Conservation (phyloP, 2,113 vertebrate species). For the Oryzias curvinotus region DNA sequence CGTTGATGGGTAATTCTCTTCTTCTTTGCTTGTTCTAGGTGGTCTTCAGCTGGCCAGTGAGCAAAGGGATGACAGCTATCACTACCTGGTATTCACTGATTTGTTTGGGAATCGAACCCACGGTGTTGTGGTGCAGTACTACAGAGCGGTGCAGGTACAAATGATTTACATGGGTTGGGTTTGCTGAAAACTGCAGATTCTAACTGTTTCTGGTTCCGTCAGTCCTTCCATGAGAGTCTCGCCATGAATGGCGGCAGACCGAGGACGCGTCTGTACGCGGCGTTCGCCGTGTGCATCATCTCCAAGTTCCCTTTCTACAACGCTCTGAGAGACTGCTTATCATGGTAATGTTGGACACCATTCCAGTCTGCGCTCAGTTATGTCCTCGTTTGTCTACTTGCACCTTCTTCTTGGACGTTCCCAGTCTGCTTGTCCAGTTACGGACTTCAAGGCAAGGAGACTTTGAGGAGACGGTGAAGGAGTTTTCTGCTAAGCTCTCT, state of each 20-base stretch:
- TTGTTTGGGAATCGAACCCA: slow-evolving; percentile 92
- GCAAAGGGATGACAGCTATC: slow-evolving; percentile 83
- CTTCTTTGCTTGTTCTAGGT: slow-evolving; percentile 69
- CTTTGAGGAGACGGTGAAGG: slow-evolving; percentile 86
- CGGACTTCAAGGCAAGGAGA: slow-evolving; percentile 80
- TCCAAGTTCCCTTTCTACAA: slow-evolving; percentile 93
- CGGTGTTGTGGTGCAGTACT: slow-evolving; percentile 87
- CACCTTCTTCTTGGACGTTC: neutral
- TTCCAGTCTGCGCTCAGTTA: too few species aligned
- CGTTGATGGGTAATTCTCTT: neutral
- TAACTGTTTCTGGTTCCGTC: neutral
- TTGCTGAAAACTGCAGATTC: neutral
- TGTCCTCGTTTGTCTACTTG: neutral
- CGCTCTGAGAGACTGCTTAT: slow-evolving; percentile 90
- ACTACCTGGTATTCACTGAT: slow-evolving; percentile 96
- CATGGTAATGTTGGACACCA: slow-evolving; percentile 80
- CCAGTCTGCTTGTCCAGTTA: slow-evolving; percentile 84
- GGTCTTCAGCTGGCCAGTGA: slow-evolving; percentile 83
- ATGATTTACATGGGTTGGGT: neutral
- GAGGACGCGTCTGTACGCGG: slow-evolving; percentile 75
- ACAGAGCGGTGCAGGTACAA: slow-evolving; percentile 82
- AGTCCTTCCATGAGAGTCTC: slow-evolving; percentile 74
- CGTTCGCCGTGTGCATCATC: slow-evolving; percentile 87
- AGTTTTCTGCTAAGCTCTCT: slow-evolving; percentile 91
- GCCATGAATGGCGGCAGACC: slow-evolving; percentile 76